These are phyloP conservation scores for Coleophora flavipennella DNA, from an alignment of 2,888 invertebrate genomes.

Conservation along the genomic window DNA sequence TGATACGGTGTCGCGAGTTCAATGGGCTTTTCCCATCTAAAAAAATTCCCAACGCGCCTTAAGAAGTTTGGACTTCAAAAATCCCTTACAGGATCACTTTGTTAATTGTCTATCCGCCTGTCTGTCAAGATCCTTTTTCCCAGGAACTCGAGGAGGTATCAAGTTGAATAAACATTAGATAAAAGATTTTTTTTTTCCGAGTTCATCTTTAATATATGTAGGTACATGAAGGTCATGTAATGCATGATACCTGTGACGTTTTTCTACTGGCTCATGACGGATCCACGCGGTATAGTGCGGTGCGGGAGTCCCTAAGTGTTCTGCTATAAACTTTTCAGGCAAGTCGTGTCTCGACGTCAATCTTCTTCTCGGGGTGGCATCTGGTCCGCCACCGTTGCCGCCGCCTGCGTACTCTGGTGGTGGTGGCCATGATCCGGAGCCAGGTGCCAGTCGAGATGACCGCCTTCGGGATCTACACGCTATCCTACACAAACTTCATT, in stretches of 20 bases:
- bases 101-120: too few species aligned
- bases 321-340: slow-evolving; percentile 25
- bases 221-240: too few species aligned
- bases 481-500: slow-evolving; percentile 41
- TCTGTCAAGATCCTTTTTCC: too few species aligned
- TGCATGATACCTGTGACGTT: background rate
- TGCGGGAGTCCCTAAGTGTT: background rate
- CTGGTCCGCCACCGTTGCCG: slow-evolving; percentile 9
- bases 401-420: slow-evolving; percentile 25
- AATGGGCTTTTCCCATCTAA: too few species aligned
- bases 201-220: background rate
- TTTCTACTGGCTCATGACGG: background rate
- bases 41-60: too few species aligned
- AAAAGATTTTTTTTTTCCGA: too few species aligned
- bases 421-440: slow-evolving; percentile 35
- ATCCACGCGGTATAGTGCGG: background rate
- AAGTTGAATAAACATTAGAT: too few species aligned
- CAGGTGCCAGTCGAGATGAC: slow-evolving; percentile 41
- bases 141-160: too few species aligned
- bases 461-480: slow-evolving; percentile 36
- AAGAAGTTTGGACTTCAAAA: too few species aligned
- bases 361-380: slow-evolving; percentile 49
- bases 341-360: slow-evolving; percentile 28
- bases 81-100: too few species aligned
- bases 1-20: too few species aligned